Evolutionary conservation across 2,797 vertebrate species (phyloP).

Genomic region (Crypturellus tataupa): DNA sequence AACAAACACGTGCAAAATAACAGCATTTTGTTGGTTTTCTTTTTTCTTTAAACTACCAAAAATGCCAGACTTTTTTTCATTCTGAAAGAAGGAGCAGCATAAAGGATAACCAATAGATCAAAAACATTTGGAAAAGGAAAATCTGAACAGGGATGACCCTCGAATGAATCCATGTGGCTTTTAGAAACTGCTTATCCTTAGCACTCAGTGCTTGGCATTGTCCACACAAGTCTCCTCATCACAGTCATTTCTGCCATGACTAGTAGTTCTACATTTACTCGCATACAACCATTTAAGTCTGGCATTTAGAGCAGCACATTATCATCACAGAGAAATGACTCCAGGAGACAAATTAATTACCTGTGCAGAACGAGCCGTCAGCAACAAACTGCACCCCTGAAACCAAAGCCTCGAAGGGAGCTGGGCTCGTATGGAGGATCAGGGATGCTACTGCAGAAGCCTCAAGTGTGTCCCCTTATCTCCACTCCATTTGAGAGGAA

Average conservation of each 20-base stretch:
- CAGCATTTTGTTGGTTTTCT: slow-evolving; percentile 5
- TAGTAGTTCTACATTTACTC: neutral
- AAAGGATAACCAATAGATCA: neutral
- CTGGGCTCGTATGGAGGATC: slow-evolving; percentile 36
- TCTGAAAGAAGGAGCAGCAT: neutral
- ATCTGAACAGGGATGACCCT: slow-evolving; percentile 31
- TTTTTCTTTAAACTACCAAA: neutral
- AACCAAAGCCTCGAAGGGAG: slow-evolving; percentile 67
- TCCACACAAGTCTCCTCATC: neutral
- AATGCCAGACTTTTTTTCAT: neutral
- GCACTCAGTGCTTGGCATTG: fast-evolving
- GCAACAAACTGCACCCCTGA: slow-evolving; percentile 33
- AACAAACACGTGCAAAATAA: neutral
- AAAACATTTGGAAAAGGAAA: slow-evolving; percentile 12
- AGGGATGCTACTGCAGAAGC: slow-evolving; percentile 47
- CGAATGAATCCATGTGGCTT: neutral
- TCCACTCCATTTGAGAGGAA: slow-evolving; percentile 55
- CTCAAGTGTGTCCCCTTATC: slow-evolving; percentile 64
- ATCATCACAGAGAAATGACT: slow-evolving; percentile 44
- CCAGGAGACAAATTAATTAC: slow-evolving; percentile 72
- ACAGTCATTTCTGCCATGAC: neutral
- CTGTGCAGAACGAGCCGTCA: slow-evolving; percentile 63
- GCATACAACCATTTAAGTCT: neutral
- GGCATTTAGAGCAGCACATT: slow-evolving; percentile 2
- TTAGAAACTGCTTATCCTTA: neutral